Evolutionary conservation across 2,888 invertebrate species (phyloP).

Genomic region (Lasius platythorax): DNA sequence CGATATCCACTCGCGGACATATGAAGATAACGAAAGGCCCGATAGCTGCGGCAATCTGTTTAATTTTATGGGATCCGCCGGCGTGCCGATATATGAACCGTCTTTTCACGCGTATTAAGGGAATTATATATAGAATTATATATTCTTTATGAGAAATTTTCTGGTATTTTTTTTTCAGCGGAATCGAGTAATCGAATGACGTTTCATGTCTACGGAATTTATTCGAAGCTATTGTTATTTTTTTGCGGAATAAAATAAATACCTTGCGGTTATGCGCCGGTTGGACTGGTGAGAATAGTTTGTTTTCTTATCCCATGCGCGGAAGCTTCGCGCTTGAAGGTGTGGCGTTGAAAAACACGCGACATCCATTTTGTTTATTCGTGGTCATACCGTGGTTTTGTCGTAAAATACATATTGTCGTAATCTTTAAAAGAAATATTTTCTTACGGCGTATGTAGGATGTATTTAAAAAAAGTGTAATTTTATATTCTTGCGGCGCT

Average conservation of each 20-base stretch:
- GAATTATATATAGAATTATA: background rate
- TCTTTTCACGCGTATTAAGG: background rate
- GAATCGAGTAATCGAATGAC: background rate
- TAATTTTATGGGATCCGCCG: constrained; percentile 70
- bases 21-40: constrained; percentile 49
- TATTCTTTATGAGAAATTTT: background rate
- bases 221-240: background rate
- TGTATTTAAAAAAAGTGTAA: background rate
- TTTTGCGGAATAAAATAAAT: constrained; percentile 3
- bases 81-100: constrained; percentile 66
- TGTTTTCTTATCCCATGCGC: constrained; percentile 32
- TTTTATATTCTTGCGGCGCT: background rate
- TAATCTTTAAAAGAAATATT: constrained; percentile 43
- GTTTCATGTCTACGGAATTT: background rate
- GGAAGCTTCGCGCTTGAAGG: background rate
- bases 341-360: constrained; percentile 35
- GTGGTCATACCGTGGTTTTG: background rate
- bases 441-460: background rate
- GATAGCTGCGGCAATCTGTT: constrained; percentile 68
- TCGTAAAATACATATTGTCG: constrained; percentile 35
- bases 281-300: constrained; percentile 22
- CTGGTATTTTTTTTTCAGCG: background rate
- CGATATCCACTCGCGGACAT: constrained; percentile 33
- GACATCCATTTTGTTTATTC: constrained; percentile 42
- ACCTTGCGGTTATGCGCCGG: background rate